Evolutionary conservation across 2,797 vertebrate genomes (phyloP).

Genomic region (Garrulus glandarius): DNA sequence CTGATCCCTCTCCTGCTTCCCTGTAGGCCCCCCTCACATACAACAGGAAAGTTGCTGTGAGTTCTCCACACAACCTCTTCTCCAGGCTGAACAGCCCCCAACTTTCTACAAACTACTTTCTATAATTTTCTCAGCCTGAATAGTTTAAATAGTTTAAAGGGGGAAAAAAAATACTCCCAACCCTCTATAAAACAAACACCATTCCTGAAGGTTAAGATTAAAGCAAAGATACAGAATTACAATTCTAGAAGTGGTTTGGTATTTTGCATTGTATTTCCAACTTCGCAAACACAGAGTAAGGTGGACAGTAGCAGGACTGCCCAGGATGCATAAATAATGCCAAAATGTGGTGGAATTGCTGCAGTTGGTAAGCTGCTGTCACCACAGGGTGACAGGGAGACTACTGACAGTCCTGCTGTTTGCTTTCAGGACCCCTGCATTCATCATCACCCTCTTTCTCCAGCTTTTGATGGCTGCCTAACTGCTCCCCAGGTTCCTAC

Average conservation of each 20-base stretch:
- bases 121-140: not conserved
- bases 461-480: not conserved
- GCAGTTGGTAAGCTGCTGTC: not conserved
- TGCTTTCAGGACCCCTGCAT: rapidly evolving
- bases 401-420: not conserved
- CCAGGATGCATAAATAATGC: not conserved
- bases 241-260: not conserved
- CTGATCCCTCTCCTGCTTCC: not conserved
- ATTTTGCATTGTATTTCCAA: not conserved
- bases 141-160: not conserved
- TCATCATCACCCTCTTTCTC: not conserved
- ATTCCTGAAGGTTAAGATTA: not conserved
- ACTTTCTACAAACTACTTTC: not conserved
- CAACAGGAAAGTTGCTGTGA: not conserved
- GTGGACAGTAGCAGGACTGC: not conserved
- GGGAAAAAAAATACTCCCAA: not conserved
- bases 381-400: not conserved
- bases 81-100: not conserved
- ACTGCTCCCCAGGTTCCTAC: not conserved
- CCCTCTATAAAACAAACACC: not conserved
- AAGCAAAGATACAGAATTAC: not conserved
- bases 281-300: not conserved
- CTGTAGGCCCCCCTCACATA: not conserved
- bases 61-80: not conserved
- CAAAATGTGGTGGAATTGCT: not conserved